Evolutionary conservation across 2,888 invertebrate genomes (phyloP).

Genomic region (Dolichomitus sp.): DNA sequence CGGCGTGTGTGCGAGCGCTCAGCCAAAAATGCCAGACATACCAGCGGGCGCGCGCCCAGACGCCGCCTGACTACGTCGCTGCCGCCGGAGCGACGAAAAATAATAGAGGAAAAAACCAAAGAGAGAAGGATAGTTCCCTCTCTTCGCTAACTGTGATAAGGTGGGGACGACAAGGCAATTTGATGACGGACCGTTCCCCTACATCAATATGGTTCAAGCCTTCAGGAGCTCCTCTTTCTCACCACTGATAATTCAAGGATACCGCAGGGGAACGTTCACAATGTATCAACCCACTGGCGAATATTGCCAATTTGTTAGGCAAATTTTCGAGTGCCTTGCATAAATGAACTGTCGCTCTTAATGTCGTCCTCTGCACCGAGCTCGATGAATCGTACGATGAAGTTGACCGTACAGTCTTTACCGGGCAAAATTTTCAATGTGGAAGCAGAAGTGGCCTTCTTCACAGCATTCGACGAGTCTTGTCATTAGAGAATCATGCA

Average conservation of each 20-base stretch:
- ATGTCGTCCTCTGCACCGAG: not conserved
- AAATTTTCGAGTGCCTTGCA: slow-evolving; percentile 72
- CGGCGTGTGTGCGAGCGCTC: slow-evolving; percentile 57
- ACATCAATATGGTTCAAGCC: not conserved
- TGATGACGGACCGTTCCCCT: not conserved
- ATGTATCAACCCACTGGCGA: slow-evolving; percentile 77
- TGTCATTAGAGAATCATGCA: not conserved
- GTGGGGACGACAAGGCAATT: not conserved
- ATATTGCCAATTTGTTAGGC: slow-evolving; percentile 76
- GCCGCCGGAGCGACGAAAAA: slow-evolving; percentile 61
- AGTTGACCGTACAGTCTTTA: not conserved
- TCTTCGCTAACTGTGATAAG: slow-evolving; percentile 23
- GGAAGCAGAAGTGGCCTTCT: not conserved
- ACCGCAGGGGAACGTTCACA: slow-evolving; percentile 61
- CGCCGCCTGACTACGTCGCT: slow-evolving; percentile 78
- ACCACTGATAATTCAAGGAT: slow-evolving; percentile 19
- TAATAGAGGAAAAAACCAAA: slow-evolving; percentile 52
- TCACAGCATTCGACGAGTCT: not conserved
- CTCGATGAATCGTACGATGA: not conserved
- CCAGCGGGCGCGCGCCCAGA: slow-evolving; percentile 85
- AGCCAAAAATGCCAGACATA: slow-evolving; percentile 84
- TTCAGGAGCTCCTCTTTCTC: not conserved
- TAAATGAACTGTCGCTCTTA: slow-evolving; percentile 12
- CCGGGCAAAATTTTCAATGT: not conserved
- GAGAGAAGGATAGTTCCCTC: slow-evolving; percentile 46